Base-by-base conservation (phyloP, 2,797 vertebrate species). In the Leptoclinus maculatus region DNA sequence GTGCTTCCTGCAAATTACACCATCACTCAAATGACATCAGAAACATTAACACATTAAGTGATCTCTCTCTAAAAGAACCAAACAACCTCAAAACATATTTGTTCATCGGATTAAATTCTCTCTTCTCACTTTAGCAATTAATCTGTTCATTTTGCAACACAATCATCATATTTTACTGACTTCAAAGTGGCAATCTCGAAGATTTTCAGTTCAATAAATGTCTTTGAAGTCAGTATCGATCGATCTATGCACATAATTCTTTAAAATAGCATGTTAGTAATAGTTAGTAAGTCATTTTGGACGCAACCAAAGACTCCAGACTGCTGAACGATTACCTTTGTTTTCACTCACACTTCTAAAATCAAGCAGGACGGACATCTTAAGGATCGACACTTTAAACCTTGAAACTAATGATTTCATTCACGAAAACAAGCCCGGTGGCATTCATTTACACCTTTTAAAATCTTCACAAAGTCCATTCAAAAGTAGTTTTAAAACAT, bases 1-100 rank as follows among this genome's bases (percentile, higher is more conserved):
- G 9, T 36, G 19, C 5, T 53, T 53, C 53, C 12, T 51, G 71
- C 39, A 60, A 80, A 83, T 17, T 11, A 66, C 51, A 43, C 38
- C n/a, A 0, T 64, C 88, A 88, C 87, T 85, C 87, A 90, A 47
- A 56, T 76, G 34, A 83, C 59, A 77, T 27, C 38, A 68, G 34
- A 83, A 71, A 68, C 43, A 32, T 53, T 16, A 57, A 66, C 34
- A 79, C 83, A 65, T 60, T 7, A 76, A 59, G 2, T 14, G 23
- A 62, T 65, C 53, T 16, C 53, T 16, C 53, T 38, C 49, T 36
- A 51, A 47, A 56, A 66, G 3, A 73, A 47, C 25, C 27, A 66
- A 85, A 80, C 57, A 74, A 51, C 38, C 38, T 47, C 43, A 79
- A 75, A 72, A 8, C 7, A 2, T 21, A 25, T 39, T 25, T 29